These are phyloP conservation scores for Andrena marginata DNA, from an alignment of 2,888 invertebrate species.

Conservation along the genomic window DNA sequence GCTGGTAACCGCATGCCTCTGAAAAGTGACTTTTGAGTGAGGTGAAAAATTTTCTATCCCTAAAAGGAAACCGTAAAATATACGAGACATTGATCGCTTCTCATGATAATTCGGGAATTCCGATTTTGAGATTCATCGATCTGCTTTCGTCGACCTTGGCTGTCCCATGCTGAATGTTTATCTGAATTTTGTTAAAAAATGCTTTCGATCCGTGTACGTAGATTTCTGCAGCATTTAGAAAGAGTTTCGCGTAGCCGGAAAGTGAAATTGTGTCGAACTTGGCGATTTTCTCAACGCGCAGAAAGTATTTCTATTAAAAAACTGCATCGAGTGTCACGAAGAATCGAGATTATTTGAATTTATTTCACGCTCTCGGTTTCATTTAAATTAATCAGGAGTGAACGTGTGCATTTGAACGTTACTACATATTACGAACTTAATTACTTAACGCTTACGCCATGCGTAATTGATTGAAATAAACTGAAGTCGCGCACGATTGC, in stretches of 20 bases:
- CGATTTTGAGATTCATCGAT: background rate
- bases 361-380: background rate
- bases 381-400: conserved; percentile 9
- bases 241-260: background rate
- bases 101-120: background rate
- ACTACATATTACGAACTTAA: conserved; percentile 16
- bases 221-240: background rate
- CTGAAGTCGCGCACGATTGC: background rate
- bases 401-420: background rate
- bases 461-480: conserved; percentile 12
- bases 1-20: background rate
- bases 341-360: conserved; percentile 9
- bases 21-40: background rate
- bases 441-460: conserved; percentile 11
- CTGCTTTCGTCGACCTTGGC: no score
- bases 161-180: conserved; percentile 3
- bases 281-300: background rate
- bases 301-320: background rate
- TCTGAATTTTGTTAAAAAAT: background rate
- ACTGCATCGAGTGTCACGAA: background rate
- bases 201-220: background rate
- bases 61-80: background rate
- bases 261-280: background rate
- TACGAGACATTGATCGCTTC: background rate
- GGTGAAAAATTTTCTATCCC: background rate